Evolutionary conservation across 2,888 invertebrate genomes (phyloP).

Genomic region (Osmoderma eremita): DNA sequence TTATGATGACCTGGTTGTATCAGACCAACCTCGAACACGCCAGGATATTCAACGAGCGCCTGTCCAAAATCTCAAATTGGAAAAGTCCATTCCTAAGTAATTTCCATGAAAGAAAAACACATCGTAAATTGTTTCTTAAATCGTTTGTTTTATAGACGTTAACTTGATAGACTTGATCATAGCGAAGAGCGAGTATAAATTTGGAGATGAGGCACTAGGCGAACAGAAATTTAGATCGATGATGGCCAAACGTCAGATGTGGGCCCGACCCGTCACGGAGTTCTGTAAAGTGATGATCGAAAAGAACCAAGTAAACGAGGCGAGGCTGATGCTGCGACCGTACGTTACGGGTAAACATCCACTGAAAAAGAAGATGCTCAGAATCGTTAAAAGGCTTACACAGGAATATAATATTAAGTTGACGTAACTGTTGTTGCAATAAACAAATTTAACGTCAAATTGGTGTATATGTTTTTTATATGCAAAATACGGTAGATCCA

Average conservation of each 20-base stretch:
- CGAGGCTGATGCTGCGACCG: neutral
- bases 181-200: conserved; percentile 7
- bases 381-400: neutral
- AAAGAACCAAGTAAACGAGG: conserved; percentile 1
- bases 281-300: conserved; percentile 1
- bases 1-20: neutral
- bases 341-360: neutral
- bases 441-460: neutral
- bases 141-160: neutral
- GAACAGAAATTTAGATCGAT: conserved; percentile 1
- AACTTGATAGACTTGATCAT: conserved; percentile 5
- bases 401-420: conserved; percentile 3
- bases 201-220: neutral
- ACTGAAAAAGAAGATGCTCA: neutral
- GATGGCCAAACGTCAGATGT: neutral
- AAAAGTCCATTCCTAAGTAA: conserved; percentile 3
- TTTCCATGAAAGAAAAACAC: no score
- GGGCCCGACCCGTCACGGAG: conserved; percentile 11
- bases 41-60: neutral
- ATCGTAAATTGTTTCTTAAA: no score
- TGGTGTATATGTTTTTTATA: no score
- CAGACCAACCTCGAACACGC: neutral
- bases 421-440: neutral
- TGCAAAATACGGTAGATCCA: no score
- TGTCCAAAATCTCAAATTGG: neutral